A percentile compares a stretch with the other conserved stretches of the same genome.
Conservation (phyloP, 2,113 vertebrate species). For the Pterocles orientalis region DNA sequence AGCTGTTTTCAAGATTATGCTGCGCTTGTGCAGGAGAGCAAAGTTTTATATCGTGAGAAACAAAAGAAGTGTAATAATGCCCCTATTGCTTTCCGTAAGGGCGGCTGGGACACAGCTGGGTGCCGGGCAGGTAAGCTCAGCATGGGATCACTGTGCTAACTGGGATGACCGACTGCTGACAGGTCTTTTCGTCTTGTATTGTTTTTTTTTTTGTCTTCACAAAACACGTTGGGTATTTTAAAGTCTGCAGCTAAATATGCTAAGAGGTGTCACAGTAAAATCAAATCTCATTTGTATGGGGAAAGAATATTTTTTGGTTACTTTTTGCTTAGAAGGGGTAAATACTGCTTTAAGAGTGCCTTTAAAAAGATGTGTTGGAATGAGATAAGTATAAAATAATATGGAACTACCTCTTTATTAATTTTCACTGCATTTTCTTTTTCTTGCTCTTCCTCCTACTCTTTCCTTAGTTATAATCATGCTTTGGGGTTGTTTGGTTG, state of each 20-base stretch:
- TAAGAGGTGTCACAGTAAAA: constrained; percentile 58
- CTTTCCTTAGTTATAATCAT: background rate
- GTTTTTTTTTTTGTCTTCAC: background rate
- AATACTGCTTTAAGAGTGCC: background rate
- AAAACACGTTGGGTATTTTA: background rate
- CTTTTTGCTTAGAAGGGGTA: constrained; percentile 26
- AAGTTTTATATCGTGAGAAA: background rate
- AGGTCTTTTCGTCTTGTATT: background rate
- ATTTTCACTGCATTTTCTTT: background rate
- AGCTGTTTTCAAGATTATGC: background rate
- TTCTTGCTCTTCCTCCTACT: background rate
- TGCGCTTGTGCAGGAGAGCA: background rate
- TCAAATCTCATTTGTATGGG: constrained; percentile 9
- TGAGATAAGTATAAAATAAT: background rate
- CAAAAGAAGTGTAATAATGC: background rate
- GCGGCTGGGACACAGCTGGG: background rate
- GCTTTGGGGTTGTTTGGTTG: background rate
- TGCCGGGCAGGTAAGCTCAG: background rate
- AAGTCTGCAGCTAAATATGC: constrained; percentile 34
- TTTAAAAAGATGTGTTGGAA: background rate
- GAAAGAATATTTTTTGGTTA: constrained; percentile 3
- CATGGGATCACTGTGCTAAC: background rate
- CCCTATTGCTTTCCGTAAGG: background rate
- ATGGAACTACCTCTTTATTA: background rate
- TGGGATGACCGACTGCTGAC: background rate